Evolutionary conservation across 2,888 invertebrate genomes (phyloP).

Genomic region (Aelia acuminata): DNA sequence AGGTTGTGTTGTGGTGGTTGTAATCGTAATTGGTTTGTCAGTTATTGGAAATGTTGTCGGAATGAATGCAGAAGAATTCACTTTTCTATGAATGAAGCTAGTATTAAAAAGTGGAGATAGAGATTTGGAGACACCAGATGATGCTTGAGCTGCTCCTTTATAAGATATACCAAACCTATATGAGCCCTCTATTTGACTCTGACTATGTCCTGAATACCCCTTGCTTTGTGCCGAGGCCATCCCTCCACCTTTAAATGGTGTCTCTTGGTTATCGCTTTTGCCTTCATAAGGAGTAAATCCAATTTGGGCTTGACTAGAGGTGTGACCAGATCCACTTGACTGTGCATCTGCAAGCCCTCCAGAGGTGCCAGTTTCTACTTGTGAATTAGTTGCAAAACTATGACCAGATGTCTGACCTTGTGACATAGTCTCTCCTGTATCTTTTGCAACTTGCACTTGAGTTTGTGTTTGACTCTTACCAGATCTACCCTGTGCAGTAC

Average conservation of each 20-base stretch:
- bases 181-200: conserved; percentile 86
- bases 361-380: conserved; percentile 85
- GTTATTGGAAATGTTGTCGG: background rate
- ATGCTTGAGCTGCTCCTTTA: conserved; percentile 86
- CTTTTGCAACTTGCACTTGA: conserved; percentile 82
- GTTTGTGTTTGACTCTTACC: conserved; percentile 84
- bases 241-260: conserved; percentile 82
- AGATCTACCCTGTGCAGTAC: conserved; percentile 83
- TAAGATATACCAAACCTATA: conserved; percentile 84
- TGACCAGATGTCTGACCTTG: conserved; percentile 81
- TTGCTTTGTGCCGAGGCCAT: conserved; percentile 85
- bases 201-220: conserved; percentile 82
- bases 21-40: background rate
- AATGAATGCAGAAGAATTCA: conserved; percentile 3
- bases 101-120: conserved; percentile 53
- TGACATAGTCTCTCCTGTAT: conserved; percentile 82
- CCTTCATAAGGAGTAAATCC: conserved; percentile 84
- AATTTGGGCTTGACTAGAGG: conserved; percentile 90
- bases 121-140: conserved; percentile 73
- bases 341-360: conserved; percentile 90
- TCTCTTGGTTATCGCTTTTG: conserved; percentile 72
- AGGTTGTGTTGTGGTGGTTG: background rate
- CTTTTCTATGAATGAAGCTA: conserved; percentile 47
- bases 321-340: conserved; percentile 86
- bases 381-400: conserved; percentile 83